Base-by-base conservation (phyloP, 2,888 invertebrate genomes). In the Diadegma fenestrale region DNA sequence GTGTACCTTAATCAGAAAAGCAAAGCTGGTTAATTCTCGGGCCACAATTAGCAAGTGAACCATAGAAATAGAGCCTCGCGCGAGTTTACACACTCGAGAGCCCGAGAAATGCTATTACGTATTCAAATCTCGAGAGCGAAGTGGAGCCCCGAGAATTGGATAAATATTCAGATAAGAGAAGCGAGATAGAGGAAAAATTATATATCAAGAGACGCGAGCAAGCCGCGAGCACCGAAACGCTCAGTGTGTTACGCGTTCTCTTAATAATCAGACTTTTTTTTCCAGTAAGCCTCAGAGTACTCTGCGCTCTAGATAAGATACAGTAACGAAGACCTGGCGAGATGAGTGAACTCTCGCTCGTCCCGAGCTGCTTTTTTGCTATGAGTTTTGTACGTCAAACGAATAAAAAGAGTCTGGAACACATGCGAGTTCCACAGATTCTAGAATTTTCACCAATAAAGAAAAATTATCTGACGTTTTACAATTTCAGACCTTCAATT, bases 211-310 rank as follows among this genome's bases (percentile, higher is more conserved):
- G 37, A 73, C 8, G 6, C 5, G 22, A 61, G 43, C 51, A 30
- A 72, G 48, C 45, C 66, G 48, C 45, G 66, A n/a, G n/a, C 45
- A 37, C 41, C 22, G 51, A 17, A 63, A 61, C 17, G 54, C 45
- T 14, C 26, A 58, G 80, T 37, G 69, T 51, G 58, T 81, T 75
- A 71, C 76, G 69, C 64, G 37, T n/a, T 58, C 64, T 33, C 68
- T 58, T 58, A 64, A 84, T 80, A 72, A 84, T 84, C 84, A 76
- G 17, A 58, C 64, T 41, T 45, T 80, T 64, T 80, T 54, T 76
- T 63, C 68, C 76, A 80, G 80, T 63, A 33, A 37, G 26, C 58
- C 37, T 17, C 43, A 68, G 69, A 37, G 33, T 30, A 41, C 26
- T 10, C 45, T 5, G 30, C 37, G 69, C 43, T 14, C 17, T 26